These are phyloP conservation scores for Rhynchophorus ferrugineus DNA, from an alignment of 1,140 invertebrate species.

Conservation along the genomic window DNA sequence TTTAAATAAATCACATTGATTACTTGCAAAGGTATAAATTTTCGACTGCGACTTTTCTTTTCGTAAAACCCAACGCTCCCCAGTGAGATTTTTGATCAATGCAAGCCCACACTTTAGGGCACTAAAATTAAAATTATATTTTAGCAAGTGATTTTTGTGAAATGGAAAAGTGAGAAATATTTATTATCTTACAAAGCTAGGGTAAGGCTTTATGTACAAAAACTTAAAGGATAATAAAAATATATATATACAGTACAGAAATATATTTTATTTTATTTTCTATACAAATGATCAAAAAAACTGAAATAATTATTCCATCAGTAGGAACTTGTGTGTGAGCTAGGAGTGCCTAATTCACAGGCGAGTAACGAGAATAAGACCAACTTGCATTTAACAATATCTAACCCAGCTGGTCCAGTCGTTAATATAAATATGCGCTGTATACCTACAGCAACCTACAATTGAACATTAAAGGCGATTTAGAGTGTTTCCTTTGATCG, in stretches of 20 bases:
- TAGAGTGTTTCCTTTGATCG: no score
- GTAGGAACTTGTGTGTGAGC: no score
- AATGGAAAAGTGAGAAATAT: constrained; percentile 20
- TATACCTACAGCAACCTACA: no score
- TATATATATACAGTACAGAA: constrained; percentile 15
- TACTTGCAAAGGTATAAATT: constrained; percentile 11
- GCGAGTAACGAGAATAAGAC: no score
- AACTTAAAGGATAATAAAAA: constrained; percentile 23
- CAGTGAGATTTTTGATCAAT: constrained; percentile 17
- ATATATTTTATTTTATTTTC: neutral
- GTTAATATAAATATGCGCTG: no score
- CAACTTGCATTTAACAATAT: no score
- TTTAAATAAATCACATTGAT: constrained; percentile 3
- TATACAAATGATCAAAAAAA: no score
- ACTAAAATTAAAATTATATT: neutral
- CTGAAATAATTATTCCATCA: no score
- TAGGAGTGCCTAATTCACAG: no score
- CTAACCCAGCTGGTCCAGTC: no score
- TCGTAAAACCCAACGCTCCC: neutral
- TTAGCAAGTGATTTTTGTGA: constrained; percentile 11
- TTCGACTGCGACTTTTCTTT: constrained; percentile 11
- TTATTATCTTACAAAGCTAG: constrained; percentile 10
- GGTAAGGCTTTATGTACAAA: constrained; percentile 23
- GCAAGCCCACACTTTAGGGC: constrained; percentile 20
- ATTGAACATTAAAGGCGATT: no score